Conservation (phyloP, 2,797 vertebrate genomes). For the Sandelia bainsii region DNA sequence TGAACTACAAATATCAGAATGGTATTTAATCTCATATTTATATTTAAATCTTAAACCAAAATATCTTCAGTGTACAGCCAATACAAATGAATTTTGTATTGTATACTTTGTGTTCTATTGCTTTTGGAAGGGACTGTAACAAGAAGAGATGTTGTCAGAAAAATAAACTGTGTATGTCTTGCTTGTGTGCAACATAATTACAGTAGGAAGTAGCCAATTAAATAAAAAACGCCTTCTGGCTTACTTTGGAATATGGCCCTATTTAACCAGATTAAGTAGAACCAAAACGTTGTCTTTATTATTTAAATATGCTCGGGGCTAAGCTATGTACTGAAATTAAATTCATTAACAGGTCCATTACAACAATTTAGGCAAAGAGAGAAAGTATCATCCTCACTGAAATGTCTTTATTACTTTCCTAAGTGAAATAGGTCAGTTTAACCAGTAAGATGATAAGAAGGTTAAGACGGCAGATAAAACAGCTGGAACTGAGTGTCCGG, state of each 20-base stretch:
- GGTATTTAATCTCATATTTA: too few relatives aligned
- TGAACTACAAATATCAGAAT: not conserved
- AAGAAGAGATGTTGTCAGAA: not conserved
- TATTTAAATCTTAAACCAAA: too few relatives aligned
- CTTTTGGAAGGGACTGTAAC: too few relatives aligned
- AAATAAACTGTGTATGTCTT: too few relatives aligned
- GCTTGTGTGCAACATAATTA: not conserved
- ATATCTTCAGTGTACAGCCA: too few relatives aligned
- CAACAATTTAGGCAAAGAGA: not conserved
- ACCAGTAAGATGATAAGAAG: conserved; percentile 22
- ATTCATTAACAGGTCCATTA: conserved; percentile 6
- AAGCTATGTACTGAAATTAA: not conserved
- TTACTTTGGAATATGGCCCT: not conserved
- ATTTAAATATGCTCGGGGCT: not conserved
- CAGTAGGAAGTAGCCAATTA: not conserved
- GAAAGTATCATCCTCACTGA: not conserved
- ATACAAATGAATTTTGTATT: too few relatives aligned
- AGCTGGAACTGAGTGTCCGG: not conserved
- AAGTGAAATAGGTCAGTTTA: conserved; percentile 36
- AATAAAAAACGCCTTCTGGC: conserved; percentile 2
- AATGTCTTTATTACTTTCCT: conserved; percentile 6
- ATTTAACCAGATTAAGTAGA: conserved; percentile 26
- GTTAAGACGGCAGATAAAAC: conserved; percentile 18
- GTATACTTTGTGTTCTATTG: too few relatives aligned
- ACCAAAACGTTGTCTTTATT: conserved; percentile 27